Percentiles rank a stretch among this genome's conserved stretches.
Conservation (phyloP, 2,888 invertebrate genomes). For the Gymnosoma rotundatum region DNA sequence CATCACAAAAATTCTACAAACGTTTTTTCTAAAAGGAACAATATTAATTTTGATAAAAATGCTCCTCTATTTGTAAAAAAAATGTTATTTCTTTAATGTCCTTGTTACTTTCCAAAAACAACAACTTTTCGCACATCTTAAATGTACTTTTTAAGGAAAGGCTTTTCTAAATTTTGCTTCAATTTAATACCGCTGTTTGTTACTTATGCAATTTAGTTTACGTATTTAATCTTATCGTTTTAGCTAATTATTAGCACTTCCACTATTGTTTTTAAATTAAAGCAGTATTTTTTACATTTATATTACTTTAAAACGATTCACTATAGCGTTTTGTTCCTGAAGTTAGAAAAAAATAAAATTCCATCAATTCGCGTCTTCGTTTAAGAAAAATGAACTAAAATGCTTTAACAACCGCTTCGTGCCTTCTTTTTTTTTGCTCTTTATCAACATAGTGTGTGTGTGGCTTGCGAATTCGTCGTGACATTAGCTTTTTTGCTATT, state of each 20-base stretch:
- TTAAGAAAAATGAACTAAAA: slow-evolving; percentile 69
- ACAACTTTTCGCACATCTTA: slow-evolving; percentile 18
- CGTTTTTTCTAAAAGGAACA: slow-evolving; percentile 31
- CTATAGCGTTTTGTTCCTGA: slow-evolving; percentile 43
- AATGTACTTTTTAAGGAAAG: slow-evolving; percentile 30
- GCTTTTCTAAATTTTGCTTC: slow-evolving; percentile 12
- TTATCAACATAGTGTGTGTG: slow-evolving; percentile 39
- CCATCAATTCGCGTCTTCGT: slow-evolving; percentile 68
- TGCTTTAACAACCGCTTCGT: slow-evolving; percentile 69
- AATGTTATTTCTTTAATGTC: not conserved
- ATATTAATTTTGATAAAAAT: slow-evolving; percentile 22
- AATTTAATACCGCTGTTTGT: slow-evolving; percentile 49
- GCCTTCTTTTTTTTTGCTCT: slow-evolving; percentile 60
- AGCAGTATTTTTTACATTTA: slow-evolving; percentile 12
- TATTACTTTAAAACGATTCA: slow-evolving; percentile 50
- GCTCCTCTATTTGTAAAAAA: not conserved
- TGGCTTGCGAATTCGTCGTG: slow-evolving; percentile 56
- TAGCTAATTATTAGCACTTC: slow-evolving; percentile 48
- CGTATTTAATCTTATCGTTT: slow-evolving; percentile 53
- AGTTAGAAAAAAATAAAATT: slow-evolving; percentile 52
- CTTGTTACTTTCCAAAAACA: slow-evolving; percentile 13
- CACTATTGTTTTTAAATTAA: slow-evolving; percentile 31
- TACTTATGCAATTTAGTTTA: slow-evolving; percentile 68
- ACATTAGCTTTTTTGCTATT: slow-evolving; percentile 26
- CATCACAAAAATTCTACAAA: slow-evolving; percentile 43